Evolutionary conservation across 1,140 invertebrate species (phyloP).

Genomic region (Atta colombica): DNA sequence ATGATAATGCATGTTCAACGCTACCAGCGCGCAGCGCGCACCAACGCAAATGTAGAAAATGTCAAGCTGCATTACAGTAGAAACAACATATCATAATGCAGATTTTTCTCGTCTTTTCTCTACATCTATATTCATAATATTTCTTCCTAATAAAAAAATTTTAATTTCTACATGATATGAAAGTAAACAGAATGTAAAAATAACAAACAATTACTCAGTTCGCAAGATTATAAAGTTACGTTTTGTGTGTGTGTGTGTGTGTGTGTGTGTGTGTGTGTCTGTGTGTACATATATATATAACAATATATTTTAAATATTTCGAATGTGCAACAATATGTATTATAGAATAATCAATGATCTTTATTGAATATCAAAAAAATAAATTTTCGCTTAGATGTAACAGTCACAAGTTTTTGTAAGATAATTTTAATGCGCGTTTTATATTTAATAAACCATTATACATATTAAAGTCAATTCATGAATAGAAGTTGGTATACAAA

Average conservation of each 20-base stretch:
- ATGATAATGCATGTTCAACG: conserved; percentile 45
- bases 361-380: conserved; percentile 19
- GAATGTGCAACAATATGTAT: neutral
- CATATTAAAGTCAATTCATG: neutral
- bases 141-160: conserved; percentile 8
- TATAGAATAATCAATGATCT: neutral
- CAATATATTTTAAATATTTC: conserved; percentile 13
- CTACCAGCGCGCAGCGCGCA: neutral
- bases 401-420: neutral
- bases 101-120: conserved; percentile 22
- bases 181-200: neutral
- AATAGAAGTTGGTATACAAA: neutral
- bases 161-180: neutral
- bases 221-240: neutral
- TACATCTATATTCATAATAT: neutral
- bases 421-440: conserved; percentile 3
- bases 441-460: conserved; percentile 5
- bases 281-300: neutral
- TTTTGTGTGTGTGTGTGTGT: too few relatives aligned
- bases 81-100: conserved; percentile 6
- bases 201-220: neutral
- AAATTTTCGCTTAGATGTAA: conserved; percentile 29
- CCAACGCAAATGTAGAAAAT: conserved; percentile 20
- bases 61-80: conserved; percentile 23
- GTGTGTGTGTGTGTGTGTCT: too few relatives aligned